phyloP scores from a whole-genome alignment of 2,797 vertebrate species.

The Aselliscus stoliczkanus region DNA sequence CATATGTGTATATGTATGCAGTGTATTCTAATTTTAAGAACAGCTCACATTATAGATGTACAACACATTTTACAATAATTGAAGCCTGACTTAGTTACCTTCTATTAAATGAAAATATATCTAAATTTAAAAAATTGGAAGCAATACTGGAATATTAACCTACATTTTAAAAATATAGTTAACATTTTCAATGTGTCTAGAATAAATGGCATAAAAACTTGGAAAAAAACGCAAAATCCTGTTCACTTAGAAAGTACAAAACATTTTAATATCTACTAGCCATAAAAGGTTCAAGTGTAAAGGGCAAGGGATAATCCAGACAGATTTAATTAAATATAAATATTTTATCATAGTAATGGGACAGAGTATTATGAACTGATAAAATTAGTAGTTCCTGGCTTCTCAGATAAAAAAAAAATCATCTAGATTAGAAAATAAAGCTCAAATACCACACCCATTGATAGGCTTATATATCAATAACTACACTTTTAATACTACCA shows the following conservation, averaged over 20 bases:
- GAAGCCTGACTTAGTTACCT: not conserved
- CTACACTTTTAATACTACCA: not conserved
- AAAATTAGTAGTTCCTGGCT: not conserved
- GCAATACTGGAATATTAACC: not conserved
- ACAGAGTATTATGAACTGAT: not conserved
- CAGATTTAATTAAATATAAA: not conserved
- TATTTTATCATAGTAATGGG: not conserved
- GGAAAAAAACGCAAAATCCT: not conserved
- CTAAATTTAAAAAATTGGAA: not conserved
- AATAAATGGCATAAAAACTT: not conserved
- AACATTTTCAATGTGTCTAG: not conserved
- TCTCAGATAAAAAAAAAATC: not conserved
- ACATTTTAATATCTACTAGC: not conserved
- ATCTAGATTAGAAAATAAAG: not conserved
- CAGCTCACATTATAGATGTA: not conserved
- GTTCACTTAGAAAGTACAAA: not conserved
- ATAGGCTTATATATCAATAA: not conserved
- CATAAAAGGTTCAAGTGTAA: not conserved
- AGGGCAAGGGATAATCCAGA: not conserved
- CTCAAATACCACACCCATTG: not conserved
- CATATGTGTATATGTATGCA: not conserved
- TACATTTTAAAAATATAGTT: not conserved
- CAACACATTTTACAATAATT: not conserved
- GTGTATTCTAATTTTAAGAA: not conserved
- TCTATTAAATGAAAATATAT: not conserved